Evolutionary conservation across 2,888 invertebrate genomes (phyloP), one percentile per base, ranked within the genome.

Genomic region (Punctoribates punctum): DNA sequence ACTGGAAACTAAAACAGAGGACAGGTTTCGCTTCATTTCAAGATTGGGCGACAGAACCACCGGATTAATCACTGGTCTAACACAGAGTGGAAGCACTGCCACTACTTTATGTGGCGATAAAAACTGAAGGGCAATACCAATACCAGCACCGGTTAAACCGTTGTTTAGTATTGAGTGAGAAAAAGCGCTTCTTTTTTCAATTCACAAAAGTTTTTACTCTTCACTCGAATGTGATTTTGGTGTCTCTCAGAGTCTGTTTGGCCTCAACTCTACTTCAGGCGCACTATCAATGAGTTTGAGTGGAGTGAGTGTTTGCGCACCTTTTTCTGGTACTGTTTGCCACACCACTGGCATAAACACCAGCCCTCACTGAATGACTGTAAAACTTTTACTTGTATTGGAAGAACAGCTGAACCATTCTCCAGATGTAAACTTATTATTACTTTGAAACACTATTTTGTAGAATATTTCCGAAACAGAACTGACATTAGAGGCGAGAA

Each of bases 381-480:
- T 25, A 60, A 60, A 60, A 60, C 25, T 23, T 23, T 27, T 42
- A 42, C 42, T 42, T 11, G 11, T 20, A 13, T 38, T 15, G 13
- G 23, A 42, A 70, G 42, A 70, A 70, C 70, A 70, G 70, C 70
- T 70, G 70, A 70, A 70, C 62, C 20, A 46, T 20, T 70, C 42
- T 42, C 70, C 70, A 70, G 70, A 70, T 70, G 70, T 70, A 70
- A 34, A 70, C 42, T 38, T 42, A 42, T 70, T 70, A 70, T 70
- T 70, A 57, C 23, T 57, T 57, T 23, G 57, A 23, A 23, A 23
- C 20, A 70, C n/a, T 42, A n/a, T 70, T 34, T 38, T 42, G 20
- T 62, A 23, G 13, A 25, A 15, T 27, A 62, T 62, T 27, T 23
- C 70, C 23, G 13, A 70, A 70, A 70, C 65, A 65, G 13, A 20